Evolutionary conservation across 1,140 invertebrate genomes (phyloP).

Genomic region (Conopomorpha cramerella): DNA sequence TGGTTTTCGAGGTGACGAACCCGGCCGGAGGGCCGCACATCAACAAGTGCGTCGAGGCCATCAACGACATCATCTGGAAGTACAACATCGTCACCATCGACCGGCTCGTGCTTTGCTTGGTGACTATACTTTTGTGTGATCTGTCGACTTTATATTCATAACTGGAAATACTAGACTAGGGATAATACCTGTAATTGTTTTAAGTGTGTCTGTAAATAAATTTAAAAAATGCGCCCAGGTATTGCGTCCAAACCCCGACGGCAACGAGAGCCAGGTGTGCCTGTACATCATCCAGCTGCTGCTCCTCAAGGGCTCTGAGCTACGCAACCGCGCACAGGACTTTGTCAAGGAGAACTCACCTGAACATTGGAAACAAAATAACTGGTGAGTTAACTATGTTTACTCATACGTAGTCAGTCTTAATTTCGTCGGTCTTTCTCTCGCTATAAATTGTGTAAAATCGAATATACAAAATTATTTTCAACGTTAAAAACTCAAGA

Average conservation of each 20-base stretch:
- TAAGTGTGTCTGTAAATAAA: no score
- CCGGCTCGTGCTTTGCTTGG: conserved; percentile 85
- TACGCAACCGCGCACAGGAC: conserved; percentile 88
- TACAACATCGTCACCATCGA: conserved; percentile 96
- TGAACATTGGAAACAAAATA: conserved; percentile 95
- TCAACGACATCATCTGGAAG: conserved; percentile 97
- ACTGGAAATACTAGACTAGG: conserved; percentile 1
- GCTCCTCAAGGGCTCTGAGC: conserved; percentile 83
- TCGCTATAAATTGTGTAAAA: no score
- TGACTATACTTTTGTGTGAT: conserved; percentile 51
- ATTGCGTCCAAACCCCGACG: conserved; percentile 86
- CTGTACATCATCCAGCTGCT: conserved; percentile 94
- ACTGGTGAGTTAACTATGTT: conserved; percentile 70
- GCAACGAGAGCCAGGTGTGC: conserved; percentile 90
- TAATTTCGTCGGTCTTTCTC: no score
- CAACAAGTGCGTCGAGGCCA: conserved; percentile 91
- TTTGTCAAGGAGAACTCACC: conserved; percentile 94
- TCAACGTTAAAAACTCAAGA: no score
- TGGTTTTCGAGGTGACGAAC: conserved; percentile 90
- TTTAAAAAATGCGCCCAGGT: no score
- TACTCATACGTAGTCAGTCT: no score
- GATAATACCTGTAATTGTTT: no score
- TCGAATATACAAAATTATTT: no score
- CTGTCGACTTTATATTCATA: conserved; percentile 4
- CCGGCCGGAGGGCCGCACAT: conserved; percentile 81